Percentiles rank a stretch among this genome's conserved stretches.
Evolutionary conservation across 2,888 invertebrate species (phyloP).

Genomic region (Apomyelois bistriatella): DNA sequence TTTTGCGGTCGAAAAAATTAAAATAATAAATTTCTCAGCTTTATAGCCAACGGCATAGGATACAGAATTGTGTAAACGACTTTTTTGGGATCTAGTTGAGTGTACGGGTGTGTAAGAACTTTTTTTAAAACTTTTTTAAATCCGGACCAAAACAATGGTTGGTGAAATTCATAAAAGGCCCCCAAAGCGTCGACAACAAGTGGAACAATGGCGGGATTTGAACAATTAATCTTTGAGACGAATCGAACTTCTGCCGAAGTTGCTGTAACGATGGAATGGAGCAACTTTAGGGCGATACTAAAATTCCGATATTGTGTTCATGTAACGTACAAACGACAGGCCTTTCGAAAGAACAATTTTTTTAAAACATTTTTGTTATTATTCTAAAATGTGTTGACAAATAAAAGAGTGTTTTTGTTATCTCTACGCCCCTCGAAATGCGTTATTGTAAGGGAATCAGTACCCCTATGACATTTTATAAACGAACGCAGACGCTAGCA

Average conservation of each 20-base stretch:
- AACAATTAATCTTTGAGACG: constrained; percentile 70
- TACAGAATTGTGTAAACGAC: constrained; percentile 21
- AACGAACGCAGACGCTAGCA: too few species aligned
- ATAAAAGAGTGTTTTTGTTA: too few species aligned
- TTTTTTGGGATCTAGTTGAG: constrained; percentile 16
- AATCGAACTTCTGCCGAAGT: constrained; percentile 51
- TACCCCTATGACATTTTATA: too few species aligned
- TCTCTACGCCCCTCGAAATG: too few species aligned
- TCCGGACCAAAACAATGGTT: constrained; percentile 67
- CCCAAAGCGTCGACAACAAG: constrained; percentile 62
- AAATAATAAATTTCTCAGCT: constrained; percentile 17
- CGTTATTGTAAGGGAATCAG: too few species aligned
- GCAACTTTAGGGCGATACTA: constrained; percentile 5
- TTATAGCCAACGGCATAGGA: constrained; percentile 27
- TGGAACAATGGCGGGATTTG: constrained; percentile 59
- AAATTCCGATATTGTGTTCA: not conserved
- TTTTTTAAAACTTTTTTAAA: constrained; percentile 62
- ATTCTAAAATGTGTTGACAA: too few species aligned
- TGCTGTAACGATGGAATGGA: constrained; percentile 33
- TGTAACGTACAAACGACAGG: not conserved
- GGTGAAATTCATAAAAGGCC: constrained; percentile 65
- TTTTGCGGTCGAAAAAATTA: constrained; percentile 32
- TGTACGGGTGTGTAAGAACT: constrained; percentile 40
- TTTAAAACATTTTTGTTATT: not conserved
- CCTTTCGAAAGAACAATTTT: not conserved